A percentile compares a stretch with the other conserved stretches of the same genome.
These are phyloP conservation scores for Dasyprocta punctata DNA, from an alignment of 2,113 vertebrate species.

Conservation along the genomic window DNA sequence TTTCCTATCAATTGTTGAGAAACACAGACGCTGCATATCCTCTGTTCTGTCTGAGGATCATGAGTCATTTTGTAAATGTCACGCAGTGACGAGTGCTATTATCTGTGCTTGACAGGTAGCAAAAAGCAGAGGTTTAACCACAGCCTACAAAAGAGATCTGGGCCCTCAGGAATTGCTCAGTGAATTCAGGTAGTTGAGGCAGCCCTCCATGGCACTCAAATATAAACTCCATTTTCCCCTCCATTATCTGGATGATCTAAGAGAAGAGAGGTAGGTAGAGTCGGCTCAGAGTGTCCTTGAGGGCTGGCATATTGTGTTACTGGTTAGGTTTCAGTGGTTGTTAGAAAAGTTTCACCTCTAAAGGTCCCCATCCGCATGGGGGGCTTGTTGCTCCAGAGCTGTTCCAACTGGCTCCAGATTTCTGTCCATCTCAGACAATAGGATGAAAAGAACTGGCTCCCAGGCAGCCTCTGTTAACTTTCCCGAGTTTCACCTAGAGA, in stretches of 20 bases:
- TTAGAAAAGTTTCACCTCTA: not conserved
- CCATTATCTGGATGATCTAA: not conserved
- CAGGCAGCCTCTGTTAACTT: not conserved
- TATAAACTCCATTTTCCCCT: not conserved
- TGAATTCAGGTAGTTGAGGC: not conserved
- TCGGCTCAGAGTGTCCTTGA: not conserved
- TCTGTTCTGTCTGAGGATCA: constrained; percentile 8
- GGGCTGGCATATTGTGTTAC: not conserved
- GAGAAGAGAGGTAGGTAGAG: not conserved
- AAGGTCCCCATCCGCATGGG: not conserved
- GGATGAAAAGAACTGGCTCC: not conserved
- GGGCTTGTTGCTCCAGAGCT: not conserved
- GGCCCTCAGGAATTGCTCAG: not conserved
- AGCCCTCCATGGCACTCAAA: not conserved
- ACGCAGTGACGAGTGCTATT: not conserved
- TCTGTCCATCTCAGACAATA: not conserved
- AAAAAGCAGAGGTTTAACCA: not conserved
- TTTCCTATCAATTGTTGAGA: constrained; percentile 45
- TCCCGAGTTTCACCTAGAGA: not conserved
- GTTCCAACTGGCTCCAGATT: rapidly evolving
- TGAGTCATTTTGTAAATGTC: constrained; percentile 59
- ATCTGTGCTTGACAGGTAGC: not conserved
- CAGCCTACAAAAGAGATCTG: not conserved
- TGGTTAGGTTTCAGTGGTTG: not conserved
- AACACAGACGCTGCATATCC: not conserved